Evolutionary conservation across 2,113 vertebrate species (phyloP), one percentile per base, ranked within the genome.

Genomic region (Larimichthys polyactis): DNA sequence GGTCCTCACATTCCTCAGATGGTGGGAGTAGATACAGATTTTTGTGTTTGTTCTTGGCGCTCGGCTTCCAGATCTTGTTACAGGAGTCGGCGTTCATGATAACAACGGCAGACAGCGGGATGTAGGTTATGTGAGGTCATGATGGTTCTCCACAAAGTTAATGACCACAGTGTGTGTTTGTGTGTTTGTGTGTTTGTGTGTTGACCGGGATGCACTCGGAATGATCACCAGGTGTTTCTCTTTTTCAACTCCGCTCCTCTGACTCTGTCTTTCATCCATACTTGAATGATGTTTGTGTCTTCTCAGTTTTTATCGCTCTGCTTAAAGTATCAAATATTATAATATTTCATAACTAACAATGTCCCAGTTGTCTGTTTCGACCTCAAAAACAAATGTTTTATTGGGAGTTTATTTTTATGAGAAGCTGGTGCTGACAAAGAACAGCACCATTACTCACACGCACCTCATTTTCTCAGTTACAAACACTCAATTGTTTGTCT

Each of bases 391-490:
- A 63, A 40, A 40, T 11, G 7, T 9, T 40, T 22, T 36, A 24
- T 16, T 54, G 24, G 14, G 57, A 17, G 12, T 29, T 22, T 63
- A 20, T 36, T 62, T 75, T 70, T 24, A 14, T 12, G 27, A 54
- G 51, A 15, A 55, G 40, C 65, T 63, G 71, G 55, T 60, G 4
- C 64, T 76, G 74, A 59, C 51, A 66, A 32, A 72, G 44, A 44
- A 11, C 57, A 68, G 3, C 52, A 52, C 6, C 49, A 43, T 19
- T 4, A 65, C 44, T 60, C 67, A 2, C 62, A 73, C 15, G 15
- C 24, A 75, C 49, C 12, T 69, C 49, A 22, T 63, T 40, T 69
- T 15, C 19, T 74, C n/a, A 63, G 64, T 46, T 43, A 36, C 49
- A 36, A 49, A 70, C 20, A 22, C 4, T 24, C 5, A 29, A 58